These are phyloP conservation scores for Chelonoidis abingdonii DNA, from an alignment of 2,113 vertebrate species.

Conservation along the genomic window DNA sequence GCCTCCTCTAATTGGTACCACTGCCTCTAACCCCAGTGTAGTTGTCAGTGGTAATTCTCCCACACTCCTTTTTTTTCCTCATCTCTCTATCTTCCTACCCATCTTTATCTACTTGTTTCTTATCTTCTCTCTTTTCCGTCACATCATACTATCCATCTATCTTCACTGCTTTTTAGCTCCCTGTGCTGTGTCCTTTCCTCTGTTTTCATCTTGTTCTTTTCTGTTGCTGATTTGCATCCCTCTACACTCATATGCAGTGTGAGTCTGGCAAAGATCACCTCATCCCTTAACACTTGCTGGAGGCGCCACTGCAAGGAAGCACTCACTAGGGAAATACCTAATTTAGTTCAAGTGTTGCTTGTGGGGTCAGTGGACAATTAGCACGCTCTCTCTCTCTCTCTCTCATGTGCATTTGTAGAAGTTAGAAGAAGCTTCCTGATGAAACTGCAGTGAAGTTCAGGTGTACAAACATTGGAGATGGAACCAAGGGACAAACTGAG, in stretches of 20 bases:
- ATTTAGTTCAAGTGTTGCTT: conserved; percentile 20
- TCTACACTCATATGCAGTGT: background rate
- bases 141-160: background rate
- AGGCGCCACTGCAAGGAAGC: background rate
- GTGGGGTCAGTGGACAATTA: background rate
- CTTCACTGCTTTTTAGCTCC: background rate
- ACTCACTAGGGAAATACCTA: background rate
- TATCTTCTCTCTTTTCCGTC: background rate
- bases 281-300: fast-evolving
- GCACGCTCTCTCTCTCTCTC: background rate
- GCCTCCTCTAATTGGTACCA: background rate
- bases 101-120: background rate
- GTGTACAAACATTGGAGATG: background rate
- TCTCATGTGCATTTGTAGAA: background rate
- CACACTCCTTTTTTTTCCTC: background rate
- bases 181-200: background rate
- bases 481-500: background rate
- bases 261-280: background rate
- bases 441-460: background rate
- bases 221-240: background rate
- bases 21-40: background rate
- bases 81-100: background rate
- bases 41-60: background rate
- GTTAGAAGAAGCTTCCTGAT: background rate
- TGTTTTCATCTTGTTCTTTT: background rate